A percentile compares a stretch with the other conserved stretches of the same genome.
Conservation (phyloP, 1,140 invertebrate genomes). For the Orchesella cincta region DNA sequence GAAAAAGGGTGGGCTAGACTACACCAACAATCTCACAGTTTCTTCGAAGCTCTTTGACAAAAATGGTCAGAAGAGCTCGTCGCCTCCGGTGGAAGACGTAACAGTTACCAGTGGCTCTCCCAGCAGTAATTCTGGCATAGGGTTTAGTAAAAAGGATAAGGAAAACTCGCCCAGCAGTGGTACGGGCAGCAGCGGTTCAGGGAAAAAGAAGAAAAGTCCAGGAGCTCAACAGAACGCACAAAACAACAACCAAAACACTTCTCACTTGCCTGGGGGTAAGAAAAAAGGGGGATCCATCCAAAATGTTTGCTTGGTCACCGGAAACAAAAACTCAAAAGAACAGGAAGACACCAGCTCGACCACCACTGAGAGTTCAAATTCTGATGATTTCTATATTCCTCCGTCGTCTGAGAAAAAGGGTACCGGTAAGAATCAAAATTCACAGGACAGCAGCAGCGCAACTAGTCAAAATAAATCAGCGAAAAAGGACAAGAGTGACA, state of each 20-base stretch:
- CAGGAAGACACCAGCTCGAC: conserved; percentile 69
- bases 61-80: conserved; percentile 19
- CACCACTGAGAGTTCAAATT: conserved; percentile 69
- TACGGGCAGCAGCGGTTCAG: not conserved
- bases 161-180: conserved; percentile 3
- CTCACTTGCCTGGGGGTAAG: not conserved
- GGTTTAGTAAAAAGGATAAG: conserved; percentile 24
- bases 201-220: conserved; percentile 6
- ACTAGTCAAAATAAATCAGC: not conserved
- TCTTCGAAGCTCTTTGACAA: not conserved
- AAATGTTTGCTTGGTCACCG: not conserved
- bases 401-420: not conserved
- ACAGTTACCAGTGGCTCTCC: not conserved
- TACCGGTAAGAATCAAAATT: not conserved
- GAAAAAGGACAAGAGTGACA: conserved; percentile 7
- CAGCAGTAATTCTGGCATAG: no score
- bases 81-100: conserved; percentile 1
- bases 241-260: not conserved
- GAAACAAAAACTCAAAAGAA: not conserved
- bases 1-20: conserved; percentile 1
- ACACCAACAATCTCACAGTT: not conserved
- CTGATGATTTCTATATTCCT: conserved; percentile 57
- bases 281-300: conserved; percentile 36
- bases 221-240: conserved; percentile 2
- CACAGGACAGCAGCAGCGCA: not conserved